Evolutionary conservation across 2,797 vertebrate genomes (phyloP).

Genomic region (Gadopsis marmoratus): DNA sequence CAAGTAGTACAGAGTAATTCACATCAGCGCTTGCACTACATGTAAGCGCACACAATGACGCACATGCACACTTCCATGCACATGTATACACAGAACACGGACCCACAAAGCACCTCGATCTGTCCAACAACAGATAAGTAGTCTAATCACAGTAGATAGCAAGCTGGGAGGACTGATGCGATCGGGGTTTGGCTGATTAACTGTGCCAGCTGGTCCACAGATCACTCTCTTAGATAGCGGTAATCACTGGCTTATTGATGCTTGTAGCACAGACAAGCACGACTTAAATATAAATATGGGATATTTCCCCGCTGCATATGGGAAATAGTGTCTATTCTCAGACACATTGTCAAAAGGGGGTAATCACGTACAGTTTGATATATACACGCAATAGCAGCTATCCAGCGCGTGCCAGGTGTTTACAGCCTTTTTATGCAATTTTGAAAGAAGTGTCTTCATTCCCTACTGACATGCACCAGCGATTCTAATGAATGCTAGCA

Average conservation of each 20-base stretch:
- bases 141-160: constrained; percentile 70
- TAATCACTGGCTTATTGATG: constrained; percentile 73
- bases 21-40: constrained; percentile 15
- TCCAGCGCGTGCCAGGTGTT: constrained; percentile 23
- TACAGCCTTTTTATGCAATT: background rate
- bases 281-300: constrained; percentile 41
- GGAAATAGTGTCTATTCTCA: constrained; percentile 17
- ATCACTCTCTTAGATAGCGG: constrained; percentile 71
- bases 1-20: constrained; percentile 29
- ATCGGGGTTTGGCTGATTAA: constrained; percentile 77
- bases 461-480: background rate
- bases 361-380: constrained; percentile 28
- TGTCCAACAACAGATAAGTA: constrained; percentile 70
- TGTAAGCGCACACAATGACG: constrained; percentile 8
- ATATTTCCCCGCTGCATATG: constrained; percentile 26
- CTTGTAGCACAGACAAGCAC: constrained; percentile 44
- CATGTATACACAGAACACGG: constrained; percentile 21
- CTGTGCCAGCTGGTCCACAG: constrained; percentile 71
- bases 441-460: constrained; percentile 6
- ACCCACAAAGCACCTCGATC: constrained; percentile 31
- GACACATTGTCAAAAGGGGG: constrained; percentile 21
- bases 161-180: constrained; percentile 69
- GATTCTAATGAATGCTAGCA: constrained; percentile 18
- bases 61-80: constrained; percentile 8
- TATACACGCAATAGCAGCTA: constrained; percentile 1